phyloP scores from a whole-genome alignment of 1,140 invertebrate genomes.

The Hypothenemus hampei region DNA sequence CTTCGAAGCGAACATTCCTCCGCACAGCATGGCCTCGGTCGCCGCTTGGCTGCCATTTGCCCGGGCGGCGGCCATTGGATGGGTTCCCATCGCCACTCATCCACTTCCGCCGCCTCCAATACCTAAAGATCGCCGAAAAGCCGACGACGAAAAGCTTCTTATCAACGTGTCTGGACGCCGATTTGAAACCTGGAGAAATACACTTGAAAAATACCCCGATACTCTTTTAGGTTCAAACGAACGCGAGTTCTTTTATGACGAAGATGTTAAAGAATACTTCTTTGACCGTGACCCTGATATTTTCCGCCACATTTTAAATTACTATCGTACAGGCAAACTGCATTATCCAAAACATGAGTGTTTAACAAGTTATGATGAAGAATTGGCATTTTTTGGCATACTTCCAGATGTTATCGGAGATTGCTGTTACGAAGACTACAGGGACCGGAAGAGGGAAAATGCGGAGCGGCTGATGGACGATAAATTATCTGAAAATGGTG shows the following conservation, averaged over 20 bases:
- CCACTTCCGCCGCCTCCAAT: slow-evolving; percentile 90
- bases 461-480: slow-evolving; percentile 98
- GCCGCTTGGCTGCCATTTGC: slow-evolving; percentile 99
- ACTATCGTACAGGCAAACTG: slow-evolving; percentile 97
- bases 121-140: slow-evolving; percentile 78
- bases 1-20: slow-evolving; percentile 46
- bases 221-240: slow-evolving; percentile 96
- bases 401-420: slow-evolving; percentile 99
- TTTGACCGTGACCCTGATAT: slow-evolving; percentile 99
- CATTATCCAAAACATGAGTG: slow-evolving; percentile 99
- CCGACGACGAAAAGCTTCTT: slow-evolving; percentile 84
- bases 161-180: slow-evolving; percentile 89
- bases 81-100: slow-evolving; percentile 91
- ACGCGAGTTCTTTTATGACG: slow-evolving; percentile 98
- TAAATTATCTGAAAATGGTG: slow-evolving; percentile 88
- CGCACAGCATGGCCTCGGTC: slow-evolving; percentile 90
- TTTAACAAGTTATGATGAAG: slow-evolving; percentile 97
- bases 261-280: slow-evolving; percentile 97
- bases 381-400: slow-evolving; percentile 98
- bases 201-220: slow-evolving; percentile 98
- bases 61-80: slow-evolving; percentile 97
- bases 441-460: slow-evolving; percentile 97
- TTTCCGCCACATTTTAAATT: slow-evolving; percentile 97
- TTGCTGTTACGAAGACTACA: slow-evolving; percentile 98
- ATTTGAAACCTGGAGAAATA: slow-evolving; percentile 99